These are phyloP conservation scores for Ceryle rudis DNA, from an alignment of 2,797 vertebrate genomes.

Conservation along the genomic window DNA sequence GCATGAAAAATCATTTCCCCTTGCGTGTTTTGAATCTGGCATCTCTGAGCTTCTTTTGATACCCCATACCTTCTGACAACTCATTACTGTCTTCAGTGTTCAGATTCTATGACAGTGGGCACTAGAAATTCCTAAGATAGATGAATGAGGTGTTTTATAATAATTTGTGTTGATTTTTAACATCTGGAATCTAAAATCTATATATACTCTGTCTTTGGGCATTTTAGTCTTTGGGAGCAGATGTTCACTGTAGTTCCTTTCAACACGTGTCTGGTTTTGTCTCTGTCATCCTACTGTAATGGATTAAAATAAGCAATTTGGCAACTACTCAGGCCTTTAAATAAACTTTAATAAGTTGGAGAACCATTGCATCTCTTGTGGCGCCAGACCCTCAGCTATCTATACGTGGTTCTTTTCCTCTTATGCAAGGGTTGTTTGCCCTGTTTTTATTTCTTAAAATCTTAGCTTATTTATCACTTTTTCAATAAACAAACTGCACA, in stretches of 20 bases:
- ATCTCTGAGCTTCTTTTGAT: not conserved
- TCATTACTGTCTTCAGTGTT: not conserved
- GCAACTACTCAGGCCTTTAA: slow-evolving; percentile 44
- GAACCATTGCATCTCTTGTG: not conserved
- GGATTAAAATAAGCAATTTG: slow-evolving; percentile 55
- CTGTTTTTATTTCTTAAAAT: not conserved
- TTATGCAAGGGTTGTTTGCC: not conserved
- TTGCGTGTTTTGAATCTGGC: not conserved
- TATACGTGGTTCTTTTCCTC: not conserved
- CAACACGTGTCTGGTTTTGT: not conserved
- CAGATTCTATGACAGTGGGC: not conserved
- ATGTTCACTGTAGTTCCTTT: slow-evolving; percentile 47
- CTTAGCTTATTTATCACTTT: not conserved
- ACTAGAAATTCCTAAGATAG: not conserved
- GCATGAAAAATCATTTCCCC: not conserved
- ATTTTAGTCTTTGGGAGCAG: not conserved
- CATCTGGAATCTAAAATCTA: slow-evolving; percentile 16
- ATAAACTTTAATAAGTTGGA: slow-evolving; percentile 48
- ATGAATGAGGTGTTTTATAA: slow-evolving; percentile 31
- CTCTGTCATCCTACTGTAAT: slow-evolving; percentile 36
- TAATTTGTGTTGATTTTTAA: slow-evolving; percentile 31
- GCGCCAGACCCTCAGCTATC: slow-evolving; percentile 30
- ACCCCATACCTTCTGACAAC: not conserved
- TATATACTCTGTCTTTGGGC: not conserved
- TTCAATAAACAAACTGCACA: not conserved